Conservation (phyloP, 2,888 invertebrate species). For the Phlogophora meticulosa region DNA sequence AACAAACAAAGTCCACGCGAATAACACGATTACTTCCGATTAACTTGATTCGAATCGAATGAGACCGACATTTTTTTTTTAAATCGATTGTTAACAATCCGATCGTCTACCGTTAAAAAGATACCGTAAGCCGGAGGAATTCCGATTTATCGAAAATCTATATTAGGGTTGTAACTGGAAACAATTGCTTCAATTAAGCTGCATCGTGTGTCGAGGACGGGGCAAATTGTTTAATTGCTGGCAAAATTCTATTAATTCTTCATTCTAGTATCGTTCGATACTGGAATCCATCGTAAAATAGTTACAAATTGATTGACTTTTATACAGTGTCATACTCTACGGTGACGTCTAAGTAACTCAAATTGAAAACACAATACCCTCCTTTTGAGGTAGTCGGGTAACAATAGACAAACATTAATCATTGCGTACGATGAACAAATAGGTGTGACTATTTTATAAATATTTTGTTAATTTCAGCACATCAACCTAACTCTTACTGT, state of each 20-base stretch:
- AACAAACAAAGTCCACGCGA: conserved; percentile 78
- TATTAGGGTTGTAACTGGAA: conserved; percentile 67
- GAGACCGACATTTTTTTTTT: conserved; percentile 73
- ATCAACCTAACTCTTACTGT: no score
- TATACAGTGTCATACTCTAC: neutral
- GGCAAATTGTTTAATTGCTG: neutral
- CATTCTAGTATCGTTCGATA: neutral
- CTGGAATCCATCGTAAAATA: neutral
- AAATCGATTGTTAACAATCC: conserved; percentile 82
- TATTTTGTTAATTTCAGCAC: no score
- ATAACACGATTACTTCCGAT: conserved; percentile 84
- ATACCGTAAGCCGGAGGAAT: conserved; percentile 84
- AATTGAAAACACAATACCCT: no score
- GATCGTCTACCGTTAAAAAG: conserved; percentile 86
- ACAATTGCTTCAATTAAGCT: conserved; percentile 3
- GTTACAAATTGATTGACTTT: no score
- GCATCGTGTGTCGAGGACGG: no score
- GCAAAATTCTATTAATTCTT: neutral
- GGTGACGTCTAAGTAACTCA: no score
- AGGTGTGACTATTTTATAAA: no score
- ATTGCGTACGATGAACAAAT: no score
- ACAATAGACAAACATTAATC: no score
- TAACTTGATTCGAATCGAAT: conserved; percentile 80
- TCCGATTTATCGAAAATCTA: conserved; percentile 80
- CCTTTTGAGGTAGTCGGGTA: no score